Conservation (phyloP, 2,113 vertebrate species). For the Micromys minutus region DNA sequence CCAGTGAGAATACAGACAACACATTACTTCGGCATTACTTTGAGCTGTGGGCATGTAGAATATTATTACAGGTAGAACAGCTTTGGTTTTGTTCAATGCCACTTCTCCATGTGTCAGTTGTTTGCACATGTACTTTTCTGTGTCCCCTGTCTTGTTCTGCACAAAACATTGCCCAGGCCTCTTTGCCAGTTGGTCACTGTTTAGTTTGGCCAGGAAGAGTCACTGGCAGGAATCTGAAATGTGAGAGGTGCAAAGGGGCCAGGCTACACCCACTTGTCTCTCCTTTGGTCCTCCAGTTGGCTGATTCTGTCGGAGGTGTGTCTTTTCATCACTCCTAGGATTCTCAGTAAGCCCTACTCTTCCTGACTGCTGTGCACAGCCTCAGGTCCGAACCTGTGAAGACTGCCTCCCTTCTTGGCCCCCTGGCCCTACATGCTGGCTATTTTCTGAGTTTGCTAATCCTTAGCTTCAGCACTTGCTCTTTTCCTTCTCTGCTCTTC, state of each 20-base stretch:
- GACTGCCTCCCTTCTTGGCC: background rate
- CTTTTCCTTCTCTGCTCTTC: background rate
- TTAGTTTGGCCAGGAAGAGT: background rate
- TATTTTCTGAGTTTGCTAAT: background rate
- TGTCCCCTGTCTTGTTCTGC: background rate
- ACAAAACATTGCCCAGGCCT: background rate
- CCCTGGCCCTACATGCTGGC: background rate
- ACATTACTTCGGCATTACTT: background rate
- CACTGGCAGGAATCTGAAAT: background rate
- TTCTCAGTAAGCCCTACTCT: background rate
- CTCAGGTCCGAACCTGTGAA: background rate
- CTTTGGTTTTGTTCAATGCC: background rate
- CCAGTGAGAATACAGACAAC: background rate
- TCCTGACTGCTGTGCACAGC: background rate
- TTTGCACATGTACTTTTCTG: background rate
- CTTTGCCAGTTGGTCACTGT: slow-evolving; percentile 9
- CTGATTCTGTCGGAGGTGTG: background rate
- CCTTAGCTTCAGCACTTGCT: background rate
- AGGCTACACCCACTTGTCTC: background rate
- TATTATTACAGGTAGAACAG: background rate
- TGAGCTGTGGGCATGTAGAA: background rate
- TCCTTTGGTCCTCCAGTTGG: background rate
- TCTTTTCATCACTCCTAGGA: background rate
- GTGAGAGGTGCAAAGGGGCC: background rate
- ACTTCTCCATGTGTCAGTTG: background rate